phyloP scores from a whole-genome alignment of 2,888 invertebrate genomes.

The Timema cristinae region DNA sequence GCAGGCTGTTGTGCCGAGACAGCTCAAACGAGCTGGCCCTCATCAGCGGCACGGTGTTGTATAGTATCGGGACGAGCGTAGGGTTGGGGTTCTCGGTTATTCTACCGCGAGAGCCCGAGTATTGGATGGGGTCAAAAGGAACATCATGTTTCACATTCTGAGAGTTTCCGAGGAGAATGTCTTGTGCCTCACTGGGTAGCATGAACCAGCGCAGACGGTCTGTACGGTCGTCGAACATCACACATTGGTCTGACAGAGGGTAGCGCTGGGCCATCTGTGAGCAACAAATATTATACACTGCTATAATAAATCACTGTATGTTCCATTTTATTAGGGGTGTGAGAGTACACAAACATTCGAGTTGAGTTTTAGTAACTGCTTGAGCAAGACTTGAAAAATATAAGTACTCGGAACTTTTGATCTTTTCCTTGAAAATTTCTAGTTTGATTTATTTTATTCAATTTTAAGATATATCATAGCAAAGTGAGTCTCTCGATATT shows the following conservation, averaged over 20 bases:
- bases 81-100: constrained; percentile 26
- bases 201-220: constrained; percentile 82
- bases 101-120: constrained; percentile 42
- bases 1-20: constrained; percentile 25
- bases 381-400: no score
- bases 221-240: constrained; percentile 63
- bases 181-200: constrained; percentile 81
- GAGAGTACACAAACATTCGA: no score
- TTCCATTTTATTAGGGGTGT: no score
- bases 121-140: constrained; percentile 66
- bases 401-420: no score
- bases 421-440: no score
- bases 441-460: no score
- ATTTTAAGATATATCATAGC: no score
- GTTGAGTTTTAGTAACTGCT: no score
- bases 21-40: constrained; percentile 45
- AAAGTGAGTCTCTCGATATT: no score
- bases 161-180: constrained; percentile 66
- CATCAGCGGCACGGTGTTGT: neutral
- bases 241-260: constrained; percentile 68
- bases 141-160: constrained; percentile 72
- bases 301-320: no score
- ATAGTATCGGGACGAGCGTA: neutral
- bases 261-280: constrained; percentile 63
- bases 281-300: no score